Evolutionary conservation across 2,888 invertebrate species (phyloP), one percentile per base, ranked within the genome.

Genomic region (Ecdyonurus torrentis): DNA sequence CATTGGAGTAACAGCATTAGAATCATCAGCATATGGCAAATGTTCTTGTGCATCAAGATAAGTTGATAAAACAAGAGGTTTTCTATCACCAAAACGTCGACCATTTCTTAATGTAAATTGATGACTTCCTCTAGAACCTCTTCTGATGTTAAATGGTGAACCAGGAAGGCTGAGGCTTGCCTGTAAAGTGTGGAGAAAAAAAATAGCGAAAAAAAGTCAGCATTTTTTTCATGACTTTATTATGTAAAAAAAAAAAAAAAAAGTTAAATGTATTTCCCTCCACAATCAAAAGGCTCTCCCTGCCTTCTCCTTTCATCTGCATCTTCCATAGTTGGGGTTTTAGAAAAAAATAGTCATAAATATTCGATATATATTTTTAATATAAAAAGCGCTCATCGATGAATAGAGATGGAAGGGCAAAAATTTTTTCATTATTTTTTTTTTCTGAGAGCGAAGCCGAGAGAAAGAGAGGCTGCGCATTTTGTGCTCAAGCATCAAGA

Each of bases 1-100:
- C 89, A 95, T 93, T 63, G 97, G 97, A 66, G 96, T 97, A 65
- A 94, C 96, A 68, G 95, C 96, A 73, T 92, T 92, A 67, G 95
- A 95, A 78, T 96, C 97, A 75, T 97, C 97, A 64, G 95, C 96
- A 75, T 93, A 97, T 64, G 96, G 96, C 73, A 97, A 83, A 77
- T 94, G 93, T 79, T 93, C 92, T 72, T 78, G 90, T 69, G 91
- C 91, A 75, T 91, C 95, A 76, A 94, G 83, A 80, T 94, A 94
- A 69, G 94, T 94, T 71, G 92, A 93, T 69, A 94, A 82, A 68
- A 96, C 94, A 72, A 95, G 81, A 60, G 95, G 95, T 75, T 94
- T 94, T 68, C 92, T 85, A 77, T 96, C 95, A 63, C 87, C 88
- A 73, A 91, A 87, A 63, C 73, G 72, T 67, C 91, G 82, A 66